Base-by-base conservation (phyloP, 2,797 vertebrate genomes). In the Poeciliopsis turneri region DNA sequence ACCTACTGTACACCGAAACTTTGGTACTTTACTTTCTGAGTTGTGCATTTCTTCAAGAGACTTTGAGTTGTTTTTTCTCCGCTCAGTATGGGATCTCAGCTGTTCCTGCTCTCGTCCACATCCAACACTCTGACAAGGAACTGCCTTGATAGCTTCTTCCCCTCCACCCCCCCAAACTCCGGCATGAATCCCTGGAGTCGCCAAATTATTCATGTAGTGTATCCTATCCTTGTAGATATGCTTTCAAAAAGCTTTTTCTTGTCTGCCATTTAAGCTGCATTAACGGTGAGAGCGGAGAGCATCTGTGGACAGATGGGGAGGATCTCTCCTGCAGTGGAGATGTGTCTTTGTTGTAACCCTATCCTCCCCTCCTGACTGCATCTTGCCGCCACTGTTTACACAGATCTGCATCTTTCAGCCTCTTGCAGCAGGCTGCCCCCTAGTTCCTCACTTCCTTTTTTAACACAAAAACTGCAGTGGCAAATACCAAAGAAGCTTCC, bases 141-240 rank as follows among this genome's bases (percentile, higher is more conserved):
- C 64, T 68, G 18, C 36, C 64, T 41, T 68, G 36, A 41, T 68
- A 4, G 20, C 36, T 23, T 68, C 64, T 68, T 39, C 36, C 36
- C 64, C 12, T 68, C 10, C 11, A 0, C 2, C 28, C 57, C 28
- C 64, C 16, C 59, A 53, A 53, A 53, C 23, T 53, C 16, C 6
- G 3, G 59, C 33, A 66, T 23, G 36, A 66, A 66, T 66, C 33
- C 61, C 86, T 86, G 0, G 78, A 82, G 84, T 77, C 16, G 13
- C 82, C 88, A 88, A 94, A 94, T 94, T 89, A 92, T 94, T 94
- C 79, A 93, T 92, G 87, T 90, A 84, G 78, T 85, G 81, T 84
- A 88, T 91, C 81, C 71, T 85, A 57, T 59, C 82, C 84, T 86
- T 81, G 77, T 68, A 68, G 36, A 68, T 68, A 41, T 68, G 85